These are phyloP conservation scores for Craseonycteris thonglongyai DNA, from an alignment of 2,113 vertebrate species.

Conservation along the genomic window DNA sequence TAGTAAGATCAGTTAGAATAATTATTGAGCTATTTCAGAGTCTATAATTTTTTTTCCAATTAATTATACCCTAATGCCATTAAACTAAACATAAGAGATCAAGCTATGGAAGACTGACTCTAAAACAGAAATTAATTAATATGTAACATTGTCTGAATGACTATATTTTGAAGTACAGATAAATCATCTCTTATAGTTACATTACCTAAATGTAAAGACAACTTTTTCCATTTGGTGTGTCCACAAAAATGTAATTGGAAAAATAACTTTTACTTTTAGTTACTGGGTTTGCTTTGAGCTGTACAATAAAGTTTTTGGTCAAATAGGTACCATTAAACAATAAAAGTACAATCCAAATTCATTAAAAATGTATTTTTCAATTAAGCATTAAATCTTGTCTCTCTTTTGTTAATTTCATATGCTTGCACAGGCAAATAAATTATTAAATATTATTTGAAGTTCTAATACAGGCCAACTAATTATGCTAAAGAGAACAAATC, in stretches of 20 bases:
- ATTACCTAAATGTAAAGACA: background rate
- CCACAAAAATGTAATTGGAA: background rate
- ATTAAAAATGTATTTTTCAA: constrained; percentile 32
- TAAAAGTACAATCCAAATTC: constrained; percentile 21
- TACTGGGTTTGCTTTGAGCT: background rate
- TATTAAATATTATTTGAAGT: constrained; percentile 52
- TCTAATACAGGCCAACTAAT: constrained; percentile 58
- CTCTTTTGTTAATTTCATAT: constrained; percentile 51
- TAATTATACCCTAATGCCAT: background rate
- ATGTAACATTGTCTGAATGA: background rate
- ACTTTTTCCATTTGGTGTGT: background rate
- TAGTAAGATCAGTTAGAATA: background rate
- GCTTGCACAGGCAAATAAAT: background rate
- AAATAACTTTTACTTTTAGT: background rate
- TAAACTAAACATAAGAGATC: background rate
- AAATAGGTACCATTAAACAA: background rate
- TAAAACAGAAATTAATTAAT: constrained; percentile 19
- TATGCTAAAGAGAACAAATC: constrained; percentile 62
- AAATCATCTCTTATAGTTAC: background rate
- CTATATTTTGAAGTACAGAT: background rate
- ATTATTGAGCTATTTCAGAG: background rate
- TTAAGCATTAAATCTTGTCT: constrained; percentile 52
- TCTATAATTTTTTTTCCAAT: background rate
- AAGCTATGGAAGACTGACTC: background rate
- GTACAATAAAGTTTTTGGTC: background rate